Evolutionary conservation across 2,888 invertebrate species (phyloP).

Genomic region (Endotricha flammealis): DNA sequence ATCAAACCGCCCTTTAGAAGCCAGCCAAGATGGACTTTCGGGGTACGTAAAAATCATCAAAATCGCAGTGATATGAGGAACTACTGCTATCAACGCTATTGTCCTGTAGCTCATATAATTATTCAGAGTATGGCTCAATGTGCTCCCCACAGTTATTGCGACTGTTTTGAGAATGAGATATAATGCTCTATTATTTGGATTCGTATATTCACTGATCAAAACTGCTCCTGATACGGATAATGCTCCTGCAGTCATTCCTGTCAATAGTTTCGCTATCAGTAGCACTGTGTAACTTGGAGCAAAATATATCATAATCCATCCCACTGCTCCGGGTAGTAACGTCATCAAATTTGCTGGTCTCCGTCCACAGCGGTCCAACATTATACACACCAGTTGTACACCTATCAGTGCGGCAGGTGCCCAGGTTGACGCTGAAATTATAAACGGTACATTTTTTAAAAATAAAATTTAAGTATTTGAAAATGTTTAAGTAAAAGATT

Average conservation of each 20-base stretch:
- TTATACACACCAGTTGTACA: constrained; percentile 23
- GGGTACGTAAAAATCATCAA: constrained; percentile 61
- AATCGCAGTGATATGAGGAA: constrained; percentile 33
- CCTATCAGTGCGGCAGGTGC: constrained; percentile 16
- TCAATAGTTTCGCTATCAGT: constrained; percentile 34
- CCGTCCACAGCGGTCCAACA: constrained; percentile 31
- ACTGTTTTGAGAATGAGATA: constrained; percentile 50
- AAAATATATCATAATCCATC: constrained; percentile 35
- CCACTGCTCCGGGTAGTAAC: constrained; percentile 26
- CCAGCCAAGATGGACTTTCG: constrained; percentile 81
- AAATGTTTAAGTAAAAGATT: too few species aligned
- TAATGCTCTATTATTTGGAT: constrained; percentile 44
- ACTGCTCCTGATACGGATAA: constrained; percentile 43
- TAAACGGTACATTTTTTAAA: too few species aligned
- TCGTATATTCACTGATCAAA: constrained; percentile 48
- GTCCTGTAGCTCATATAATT: constrained; percentile 38
- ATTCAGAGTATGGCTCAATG: constrained; percentile 30
- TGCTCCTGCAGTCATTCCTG: constrained; percentile 38
- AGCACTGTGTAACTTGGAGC: constrained; percentile 31
- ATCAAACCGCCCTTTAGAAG: constrained; percentile 60
- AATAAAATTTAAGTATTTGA: too few species aligned
- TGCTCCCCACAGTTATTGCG: constrained; percentile 1
- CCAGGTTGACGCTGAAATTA: constrained; percentile 5
- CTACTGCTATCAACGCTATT: constrained; percentile 31
- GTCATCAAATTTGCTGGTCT: constrained; percentile 21